Evolutionary conservation across 2,797 vertebrate genomes (phyloP).

Genomic region (Glyptemys insculpta): DNA sequence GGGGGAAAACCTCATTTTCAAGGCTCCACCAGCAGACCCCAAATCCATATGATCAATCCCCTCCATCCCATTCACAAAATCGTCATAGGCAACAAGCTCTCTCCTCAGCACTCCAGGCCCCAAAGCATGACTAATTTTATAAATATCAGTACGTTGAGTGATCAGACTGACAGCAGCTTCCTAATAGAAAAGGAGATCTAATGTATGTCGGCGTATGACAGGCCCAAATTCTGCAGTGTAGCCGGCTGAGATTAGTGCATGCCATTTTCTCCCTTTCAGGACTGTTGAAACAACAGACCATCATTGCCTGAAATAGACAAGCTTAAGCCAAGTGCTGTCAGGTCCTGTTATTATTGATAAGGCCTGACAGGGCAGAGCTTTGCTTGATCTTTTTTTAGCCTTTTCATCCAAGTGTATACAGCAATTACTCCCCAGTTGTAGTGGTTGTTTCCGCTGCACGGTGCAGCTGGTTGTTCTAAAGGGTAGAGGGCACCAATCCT

Average conservation of each 20-base stretch:
- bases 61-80: background rate
- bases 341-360: conserved; percentile 24
- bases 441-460: background rate
- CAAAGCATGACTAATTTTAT: background rate
- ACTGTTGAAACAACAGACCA: background rate
- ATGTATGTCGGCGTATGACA: background rate
- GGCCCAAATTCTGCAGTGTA: background rate
- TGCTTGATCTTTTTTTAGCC: conserved; percentile 29
- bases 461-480: background rate
- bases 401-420: conserved; percentile 19
- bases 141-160: background rate
- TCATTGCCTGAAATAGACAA: conserved; percentile 38
- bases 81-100: background rate
- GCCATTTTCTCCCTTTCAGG: conserved; percentile 39
- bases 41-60: background rate
- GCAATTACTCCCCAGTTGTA: background rate
- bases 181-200: conserved; percentile 36
- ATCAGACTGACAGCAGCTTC: conserved; percentile 40
- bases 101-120: background rate
- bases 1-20: background rate
- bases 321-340: conserved; percentile 52
- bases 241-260: background rate
- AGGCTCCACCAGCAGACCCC: background rate
- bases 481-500: background rate
- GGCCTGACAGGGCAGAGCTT: background rate